phyloP scores from a whole-genome alignment of 2,113 vertebrate species.

The Arizona elegans region DNA sequence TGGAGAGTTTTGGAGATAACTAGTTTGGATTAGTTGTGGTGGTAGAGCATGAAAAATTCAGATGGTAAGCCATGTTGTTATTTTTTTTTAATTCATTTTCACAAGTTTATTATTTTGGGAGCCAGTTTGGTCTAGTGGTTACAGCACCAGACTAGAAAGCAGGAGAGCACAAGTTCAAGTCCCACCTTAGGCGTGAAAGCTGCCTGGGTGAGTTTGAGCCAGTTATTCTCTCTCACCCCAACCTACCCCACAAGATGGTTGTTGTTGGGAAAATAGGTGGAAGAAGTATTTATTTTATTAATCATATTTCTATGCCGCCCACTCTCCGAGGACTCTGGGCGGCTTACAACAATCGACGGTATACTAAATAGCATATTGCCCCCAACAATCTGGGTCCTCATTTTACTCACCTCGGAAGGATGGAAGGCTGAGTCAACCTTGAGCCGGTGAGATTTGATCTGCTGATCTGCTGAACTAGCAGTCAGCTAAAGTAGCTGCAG shows the following conservation, averaged over 20 bases:
- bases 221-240: neutral
- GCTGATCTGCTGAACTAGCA: no score
- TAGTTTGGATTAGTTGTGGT: neutral
- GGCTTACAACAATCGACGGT: no score
- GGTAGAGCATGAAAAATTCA: neutral
- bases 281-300: neutral
- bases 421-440: no score
- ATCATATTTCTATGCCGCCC: no score
- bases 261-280: neutral
- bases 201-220: neutral
- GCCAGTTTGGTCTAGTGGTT: neutral
- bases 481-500: no score
- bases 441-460: no score
- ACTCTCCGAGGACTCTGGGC: no score
- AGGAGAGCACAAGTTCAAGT: neutral
- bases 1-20: neutral
- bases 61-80: neutral
- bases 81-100: neutral
- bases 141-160: neutral
- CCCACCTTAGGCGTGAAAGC: neutral
- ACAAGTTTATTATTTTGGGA: neutral
- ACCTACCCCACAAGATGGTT: neutral
- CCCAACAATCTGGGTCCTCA: no score
- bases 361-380: no score
- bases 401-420: no score